Percentiles rank a stretch among this genome's conserved stretches.
Evolutionary conservation across 2,113 vertebrate species (phyloP).

Genomic region (Vicugna pacos): DNA sequence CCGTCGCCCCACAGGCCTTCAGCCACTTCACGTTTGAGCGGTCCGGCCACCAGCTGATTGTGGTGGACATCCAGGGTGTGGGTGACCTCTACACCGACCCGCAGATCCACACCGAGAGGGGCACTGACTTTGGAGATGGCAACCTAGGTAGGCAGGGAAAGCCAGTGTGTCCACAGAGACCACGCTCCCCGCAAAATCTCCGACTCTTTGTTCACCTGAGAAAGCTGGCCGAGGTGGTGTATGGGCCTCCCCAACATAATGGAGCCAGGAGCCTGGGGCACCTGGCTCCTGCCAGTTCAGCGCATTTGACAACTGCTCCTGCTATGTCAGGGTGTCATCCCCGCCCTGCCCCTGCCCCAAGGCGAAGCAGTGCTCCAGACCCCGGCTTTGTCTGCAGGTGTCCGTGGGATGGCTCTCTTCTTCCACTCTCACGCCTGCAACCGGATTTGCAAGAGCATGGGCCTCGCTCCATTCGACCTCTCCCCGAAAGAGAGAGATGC

Average conservation of each 20-base stretch:
- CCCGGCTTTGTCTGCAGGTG: constrained; percentile 86
- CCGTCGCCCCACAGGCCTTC: constrained; percentile 90
- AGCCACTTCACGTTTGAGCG: constrained; percentile 99
- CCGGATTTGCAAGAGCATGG: constrained; percentile 97
- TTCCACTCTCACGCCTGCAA: constrained; percentile 98
- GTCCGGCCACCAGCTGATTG: constrained; percentile 97
- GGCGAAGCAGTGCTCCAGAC: background rate
- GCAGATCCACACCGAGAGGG: constrained; percentile 96
- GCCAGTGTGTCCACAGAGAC: background rate
- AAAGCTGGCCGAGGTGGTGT: rapidly evolving
- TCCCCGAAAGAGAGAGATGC: constrained; percentile 90
- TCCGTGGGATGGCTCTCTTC: constrained; percentile 98
- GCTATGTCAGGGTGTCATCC: background rate
- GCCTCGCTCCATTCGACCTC: constrained; percentile 94
- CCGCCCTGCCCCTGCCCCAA: background rate
- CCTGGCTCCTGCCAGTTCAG: background rate
- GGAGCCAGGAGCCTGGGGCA: no score
- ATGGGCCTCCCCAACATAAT: background rate
- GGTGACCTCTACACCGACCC: constrained; percentile 99
- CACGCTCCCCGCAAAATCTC: background rate
- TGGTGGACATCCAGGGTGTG: constrained; percentile 98
- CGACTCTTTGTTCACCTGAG: background rate
- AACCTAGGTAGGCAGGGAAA: constrained; percentile 92
- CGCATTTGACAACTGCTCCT: rapidly evolving
- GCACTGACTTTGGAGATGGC: constrained; percentile 97